Conservation (phyloP, 2,113 vertebrate genomes). For the Onychorhynchus coronatus region DNA sequence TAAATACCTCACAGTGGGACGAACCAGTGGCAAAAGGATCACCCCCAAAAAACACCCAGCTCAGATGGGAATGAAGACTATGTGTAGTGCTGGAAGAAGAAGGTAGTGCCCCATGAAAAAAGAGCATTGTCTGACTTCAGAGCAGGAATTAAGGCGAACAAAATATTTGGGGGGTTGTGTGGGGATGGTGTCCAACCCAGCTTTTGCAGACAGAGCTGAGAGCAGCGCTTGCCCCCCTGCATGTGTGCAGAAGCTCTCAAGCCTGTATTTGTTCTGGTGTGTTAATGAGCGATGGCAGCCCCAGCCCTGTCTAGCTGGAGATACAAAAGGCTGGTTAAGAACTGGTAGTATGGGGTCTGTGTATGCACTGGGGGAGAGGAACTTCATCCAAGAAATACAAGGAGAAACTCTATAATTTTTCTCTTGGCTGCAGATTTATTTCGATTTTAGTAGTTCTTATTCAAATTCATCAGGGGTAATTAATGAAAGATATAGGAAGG, state of each 20-base stretch:
- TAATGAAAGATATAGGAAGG: constrained; percentile 68
- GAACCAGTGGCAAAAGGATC: neutral
- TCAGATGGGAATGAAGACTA: neutral
- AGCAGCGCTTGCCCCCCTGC: neutral
- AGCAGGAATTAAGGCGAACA: neutral
- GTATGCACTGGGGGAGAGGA: neutral
- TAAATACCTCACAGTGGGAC: neutral
- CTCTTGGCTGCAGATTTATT: constrained; percentile 63
- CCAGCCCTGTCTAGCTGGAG: neutral
- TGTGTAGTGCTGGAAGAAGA: neutral
- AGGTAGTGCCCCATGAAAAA: neutral
- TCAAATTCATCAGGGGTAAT: constrained; percentile 73
- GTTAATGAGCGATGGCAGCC: neutral
- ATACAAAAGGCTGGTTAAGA: constrained; percentile 27
- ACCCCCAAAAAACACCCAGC: neutral
- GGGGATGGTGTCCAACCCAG: neutral
- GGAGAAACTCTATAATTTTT: constrained; percentile 55
- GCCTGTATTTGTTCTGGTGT: neutral
- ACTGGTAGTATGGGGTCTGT: neutral
- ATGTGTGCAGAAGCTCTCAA: neutral
- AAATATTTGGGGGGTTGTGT: neutral
- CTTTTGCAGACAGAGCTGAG: neutral
- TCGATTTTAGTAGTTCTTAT: constrained; percentile 68
- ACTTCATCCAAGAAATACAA: constrained; percentile 48
- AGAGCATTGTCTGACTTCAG: neutral